A percentile compares a stretch with the other conserved stretches of the same genome.
These are phyloP conservation scores for Caenorhabditis macrosperma DNA, from an alignment of 2,888 invertebrate genomes.

Conservation along the genomic window DNA sequence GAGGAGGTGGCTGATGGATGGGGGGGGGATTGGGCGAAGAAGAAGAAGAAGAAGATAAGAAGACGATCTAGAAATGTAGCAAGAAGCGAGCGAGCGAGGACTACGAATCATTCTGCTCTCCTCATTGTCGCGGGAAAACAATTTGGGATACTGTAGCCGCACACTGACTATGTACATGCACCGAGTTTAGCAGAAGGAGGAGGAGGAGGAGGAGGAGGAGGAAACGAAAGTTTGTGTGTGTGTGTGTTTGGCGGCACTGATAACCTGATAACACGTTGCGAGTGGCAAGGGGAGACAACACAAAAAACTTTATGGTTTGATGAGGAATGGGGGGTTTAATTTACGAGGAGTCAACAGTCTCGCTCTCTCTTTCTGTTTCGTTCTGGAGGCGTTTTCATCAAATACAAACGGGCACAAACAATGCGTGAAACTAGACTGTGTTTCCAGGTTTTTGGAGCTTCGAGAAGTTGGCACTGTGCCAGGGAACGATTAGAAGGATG, in stretches of 20 bases:
- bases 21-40: slow-evolving; percentile 12
- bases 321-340: too few species aligned
- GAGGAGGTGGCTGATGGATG: too few species aligned
- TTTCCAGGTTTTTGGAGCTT: too few species aligned
- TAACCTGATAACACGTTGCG: neutral
- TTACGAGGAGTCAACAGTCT: too few species aligned
- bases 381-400: too few species aligned
- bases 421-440: too few species aligned
- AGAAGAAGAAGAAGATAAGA: neutral
- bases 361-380: too few species aligned
- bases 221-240: slow-evolving; percentile 1
- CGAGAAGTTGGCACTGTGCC: too few species aligned
- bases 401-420: too few species aligned
- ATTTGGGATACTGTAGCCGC: neutral
- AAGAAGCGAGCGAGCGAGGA: neutral
- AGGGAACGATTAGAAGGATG: too few species aligned
- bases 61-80: neutral
- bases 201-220: neutral
- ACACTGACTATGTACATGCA: too few species aligned
- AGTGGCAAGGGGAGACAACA: neutral
- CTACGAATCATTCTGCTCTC: neutral
- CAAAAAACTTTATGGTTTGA: neutral
- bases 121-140: slow-evolving; percentile 2
- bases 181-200: too few species aligned
- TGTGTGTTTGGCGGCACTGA: neutral